These are phyloP conservation scores for Laterallus jamaicensis DNA, from an alignment of 2,113 vertebrate genomes.

Conservation along the genomic window DNA sequence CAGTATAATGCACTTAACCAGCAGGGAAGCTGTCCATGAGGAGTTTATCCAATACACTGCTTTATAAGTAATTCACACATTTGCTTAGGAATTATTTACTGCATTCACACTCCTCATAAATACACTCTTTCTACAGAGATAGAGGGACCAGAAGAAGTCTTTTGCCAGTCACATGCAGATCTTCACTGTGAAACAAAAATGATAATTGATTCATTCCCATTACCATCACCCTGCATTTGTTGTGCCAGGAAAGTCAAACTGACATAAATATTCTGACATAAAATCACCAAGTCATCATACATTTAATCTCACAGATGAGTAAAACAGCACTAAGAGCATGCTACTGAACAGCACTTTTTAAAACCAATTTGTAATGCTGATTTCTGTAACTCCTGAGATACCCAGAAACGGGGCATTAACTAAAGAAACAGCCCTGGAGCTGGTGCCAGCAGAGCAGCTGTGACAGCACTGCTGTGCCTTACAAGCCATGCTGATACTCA, in stretches of 20 bases:
- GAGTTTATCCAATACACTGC: not conserved
- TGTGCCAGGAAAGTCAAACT: not conserved
- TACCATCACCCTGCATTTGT: not conserved
- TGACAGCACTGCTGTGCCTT: not conserved
- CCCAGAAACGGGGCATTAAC: not conserved
- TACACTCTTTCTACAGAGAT: not conserved
- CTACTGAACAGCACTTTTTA: not conserved
- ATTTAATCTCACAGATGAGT: not conserved
- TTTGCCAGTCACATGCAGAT: not conserved
- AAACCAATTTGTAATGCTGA: not conserved
- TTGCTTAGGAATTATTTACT: not conserved
- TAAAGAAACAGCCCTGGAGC: not conserved
- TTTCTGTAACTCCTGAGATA: not conserved
- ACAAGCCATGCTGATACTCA: not conserved
- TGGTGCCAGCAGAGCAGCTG: not conserved
- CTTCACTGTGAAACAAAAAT: not conserved
- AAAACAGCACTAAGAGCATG: not conserved
- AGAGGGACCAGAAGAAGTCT: not conserved
- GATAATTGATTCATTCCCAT: not conserved
- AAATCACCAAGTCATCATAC: not conserved
- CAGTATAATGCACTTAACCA: not conserved
- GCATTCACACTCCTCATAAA: not conserved
- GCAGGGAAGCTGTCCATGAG: not conserved
- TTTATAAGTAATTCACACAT: not conserved
- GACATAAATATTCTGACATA: not conserved